These are phyloP conservation scores for Toxotes jaculatrix DNA, from an alignment of 2,113 vertebrate genomes.

Conservation along the genomic window DNA sequence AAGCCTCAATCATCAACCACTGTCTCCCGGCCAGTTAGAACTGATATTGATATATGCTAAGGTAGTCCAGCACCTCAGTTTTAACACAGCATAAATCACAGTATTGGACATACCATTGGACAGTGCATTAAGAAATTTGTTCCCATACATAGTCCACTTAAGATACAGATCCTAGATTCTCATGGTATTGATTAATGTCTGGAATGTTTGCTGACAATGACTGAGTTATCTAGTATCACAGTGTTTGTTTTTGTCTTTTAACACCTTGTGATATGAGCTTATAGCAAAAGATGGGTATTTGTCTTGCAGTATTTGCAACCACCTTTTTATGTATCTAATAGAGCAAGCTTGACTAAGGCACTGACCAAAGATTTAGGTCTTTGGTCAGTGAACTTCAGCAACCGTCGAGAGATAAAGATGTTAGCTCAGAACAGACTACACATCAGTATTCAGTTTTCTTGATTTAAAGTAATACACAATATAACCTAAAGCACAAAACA, in stretches of 20 bases:
- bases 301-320: neutral
- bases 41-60: no score
- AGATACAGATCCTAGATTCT: neutral
- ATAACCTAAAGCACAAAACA: neutral
- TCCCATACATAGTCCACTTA: neutral
- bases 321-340: neutral
- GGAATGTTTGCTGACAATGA: neutral
- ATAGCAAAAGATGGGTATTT: neutral
- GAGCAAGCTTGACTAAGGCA: neutral
- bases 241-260: conserved; percentile 4
- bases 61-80: no score
- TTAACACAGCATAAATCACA: no score
- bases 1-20: no score
- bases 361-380: neutral
- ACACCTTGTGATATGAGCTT: neutral
- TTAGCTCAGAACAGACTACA: neutral
- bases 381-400: neutral
- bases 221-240: neutral
- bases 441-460: neutral
- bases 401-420: neutral
- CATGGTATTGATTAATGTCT: neutral
- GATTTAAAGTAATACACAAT: neutral
- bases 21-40: no score
- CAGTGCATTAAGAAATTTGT: no score
- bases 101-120: neutral